Percentiles rank a stretch among this genome's conserved stretches.
Conservation (phyloP, 1,140 invertebrate species). For the Diploscapter pachys region DNA sequence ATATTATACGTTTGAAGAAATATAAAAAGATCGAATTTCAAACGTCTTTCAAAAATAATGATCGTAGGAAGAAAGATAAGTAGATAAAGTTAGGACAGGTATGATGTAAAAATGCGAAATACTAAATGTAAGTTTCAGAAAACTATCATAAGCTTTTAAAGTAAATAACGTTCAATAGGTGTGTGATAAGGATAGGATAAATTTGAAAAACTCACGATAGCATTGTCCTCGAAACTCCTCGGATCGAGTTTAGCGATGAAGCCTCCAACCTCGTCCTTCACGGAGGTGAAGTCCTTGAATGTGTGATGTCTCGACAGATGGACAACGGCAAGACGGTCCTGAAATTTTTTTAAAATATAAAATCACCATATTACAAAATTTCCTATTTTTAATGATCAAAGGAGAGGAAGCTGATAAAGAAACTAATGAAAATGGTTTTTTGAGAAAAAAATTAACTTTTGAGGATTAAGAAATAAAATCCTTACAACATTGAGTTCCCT, state of each 20-base stretch:
- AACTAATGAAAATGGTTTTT: not conserved
- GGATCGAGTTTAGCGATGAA: constrained; percentile 41
- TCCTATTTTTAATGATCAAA: not conserved
- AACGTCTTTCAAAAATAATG: no score
- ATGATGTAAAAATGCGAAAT: no score
- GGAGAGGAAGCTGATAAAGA: no score
- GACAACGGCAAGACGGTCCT: constrained; percentile 28
- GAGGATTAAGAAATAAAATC: not conserved
- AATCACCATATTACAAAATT: not conserved
- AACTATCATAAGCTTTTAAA: not conserved
- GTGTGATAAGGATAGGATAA: not conserved
- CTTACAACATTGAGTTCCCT: not conserved
- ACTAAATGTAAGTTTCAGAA: no score
- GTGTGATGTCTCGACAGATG: constrained; percentile 32
- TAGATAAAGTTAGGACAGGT: no score
- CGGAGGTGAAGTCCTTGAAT: constrained; percentile 30
- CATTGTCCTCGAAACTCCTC: constrained; percentile 16
- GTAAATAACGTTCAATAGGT: not conserved
- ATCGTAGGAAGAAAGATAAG: no score
- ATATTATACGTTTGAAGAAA: not conserved
- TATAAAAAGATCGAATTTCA: no score
- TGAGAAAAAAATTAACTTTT: no score
- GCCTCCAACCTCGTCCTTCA: constrained; percentile 39
- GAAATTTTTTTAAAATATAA: not conserved
- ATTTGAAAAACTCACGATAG: not conserved